Evolutionary conservation across 2,113 vertebrate species (phyloP).

Genomic region (Bujurquina vittata): DNA sequence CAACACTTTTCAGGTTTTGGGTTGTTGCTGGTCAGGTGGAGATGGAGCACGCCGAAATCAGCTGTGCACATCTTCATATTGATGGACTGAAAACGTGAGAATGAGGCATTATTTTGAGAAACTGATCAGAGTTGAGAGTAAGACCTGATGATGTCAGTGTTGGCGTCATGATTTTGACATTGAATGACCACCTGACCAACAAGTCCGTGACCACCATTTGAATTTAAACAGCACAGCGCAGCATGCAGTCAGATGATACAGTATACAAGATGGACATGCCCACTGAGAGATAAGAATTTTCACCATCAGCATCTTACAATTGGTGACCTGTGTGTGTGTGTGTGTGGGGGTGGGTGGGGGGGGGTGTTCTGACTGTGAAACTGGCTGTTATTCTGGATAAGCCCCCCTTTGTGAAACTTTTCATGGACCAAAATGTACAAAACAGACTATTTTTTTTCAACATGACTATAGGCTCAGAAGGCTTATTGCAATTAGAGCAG

Average conservation of each 20-base stretch:
- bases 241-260: not conserved
- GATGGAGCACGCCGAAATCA: not conserved
- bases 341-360: too few relatives aligned
- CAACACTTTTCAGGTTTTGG: not conserved
- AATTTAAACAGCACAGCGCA: not conserved
- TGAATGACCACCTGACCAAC: not conserved
- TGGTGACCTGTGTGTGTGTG: rapidly evolving
- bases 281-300: not conserved
- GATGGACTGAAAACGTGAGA: not conserved
- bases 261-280: not conserved
- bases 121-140: not conserved
- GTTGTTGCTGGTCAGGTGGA: not conserved
- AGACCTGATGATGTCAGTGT: not conserved
- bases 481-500: too few relatives aligned
- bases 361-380: not conserved
- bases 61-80: not conserved
- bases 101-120: not conserved
- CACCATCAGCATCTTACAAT: not conserved
- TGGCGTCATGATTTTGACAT: not conserved
- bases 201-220: not conserved
- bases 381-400: not conserved
- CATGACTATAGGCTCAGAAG: too few relatives aligned
- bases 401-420: not conserved
- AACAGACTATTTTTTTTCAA: rapidly evolving
- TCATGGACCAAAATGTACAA: not conserved